Evolutionary conservation across 2,113 vertebrate genomes (phyloP).

Genomic region (Microtus pennsylvanicus): DNA sequence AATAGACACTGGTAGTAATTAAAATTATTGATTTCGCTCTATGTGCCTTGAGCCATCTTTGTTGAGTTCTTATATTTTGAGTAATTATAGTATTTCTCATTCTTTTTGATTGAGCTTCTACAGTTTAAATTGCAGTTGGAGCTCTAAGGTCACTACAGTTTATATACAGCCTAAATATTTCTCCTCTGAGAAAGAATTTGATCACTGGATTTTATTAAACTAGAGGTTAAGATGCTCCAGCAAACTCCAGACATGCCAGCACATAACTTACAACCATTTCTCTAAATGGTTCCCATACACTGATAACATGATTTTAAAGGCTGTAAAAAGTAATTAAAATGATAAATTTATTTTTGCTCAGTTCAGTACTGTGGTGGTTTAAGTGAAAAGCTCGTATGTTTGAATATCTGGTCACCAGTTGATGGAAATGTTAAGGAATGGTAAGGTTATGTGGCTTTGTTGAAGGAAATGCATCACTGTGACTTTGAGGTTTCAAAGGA

Average conservation of each 20-base stretch:
- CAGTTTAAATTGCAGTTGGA: constrained; percentile 33
- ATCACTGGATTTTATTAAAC: constrained; percentile 62
- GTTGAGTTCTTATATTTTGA: constrained; percentile 23
- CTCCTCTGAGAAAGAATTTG: not conserved
- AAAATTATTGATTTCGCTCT: constrained; percentile 59
- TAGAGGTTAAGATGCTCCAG: not conserved
- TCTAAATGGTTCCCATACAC: not conserved
- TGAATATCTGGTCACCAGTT: not conserved
- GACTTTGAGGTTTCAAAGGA: too few relatives aligned
- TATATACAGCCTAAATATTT: constrained; percentile 3
- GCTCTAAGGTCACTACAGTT: constrained; percentile 12
- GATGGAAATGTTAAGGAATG: not conserved
- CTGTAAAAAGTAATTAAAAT: not conserved
- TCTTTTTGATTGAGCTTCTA: constrained; percentile 31
- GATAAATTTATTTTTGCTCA: not conserved
- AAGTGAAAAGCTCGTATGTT: not conserved
- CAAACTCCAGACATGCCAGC: not conserved
- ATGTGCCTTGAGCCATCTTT: constrained; percentile 40
- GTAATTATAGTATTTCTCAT: not conserved
- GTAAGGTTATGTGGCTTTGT: not conserved
- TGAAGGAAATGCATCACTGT: not conserved
- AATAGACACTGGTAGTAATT: not conserved
- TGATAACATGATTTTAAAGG: constrained; percentile 6
- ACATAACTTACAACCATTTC: constrained; percentile 38
- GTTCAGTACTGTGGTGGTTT: not conserved